These are phyloP conservation scores for Hippocampus zosterae DNA, from an alignment of 2,113 vertebrate species.

Conservation along the genomic window DNA sequence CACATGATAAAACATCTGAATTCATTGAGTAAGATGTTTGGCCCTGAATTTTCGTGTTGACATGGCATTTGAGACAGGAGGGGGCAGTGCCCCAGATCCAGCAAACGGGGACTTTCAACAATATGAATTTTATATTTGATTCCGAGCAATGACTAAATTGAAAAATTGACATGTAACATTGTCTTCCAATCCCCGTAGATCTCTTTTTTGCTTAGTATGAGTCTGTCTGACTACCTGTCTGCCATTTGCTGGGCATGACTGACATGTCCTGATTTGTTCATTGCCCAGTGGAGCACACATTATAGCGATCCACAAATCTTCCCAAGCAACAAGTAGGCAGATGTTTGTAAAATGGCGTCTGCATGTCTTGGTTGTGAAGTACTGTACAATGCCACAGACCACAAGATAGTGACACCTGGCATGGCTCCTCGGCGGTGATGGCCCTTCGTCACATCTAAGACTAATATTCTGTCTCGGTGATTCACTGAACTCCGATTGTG, in stretches of 20 bases:
- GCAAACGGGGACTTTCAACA: too few species aligned
- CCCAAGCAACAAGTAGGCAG: not conserved
- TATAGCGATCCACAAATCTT: not conserved
- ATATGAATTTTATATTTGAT: too few species aligned
- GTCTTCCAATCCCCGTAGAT: not conserved
- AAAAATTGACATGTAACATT: not conserved
- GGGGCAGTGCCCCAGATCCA: too few species aligned
- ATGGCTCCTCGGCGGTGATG: constrained; percentile 42
- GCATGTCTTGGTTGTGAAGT: not conserved
- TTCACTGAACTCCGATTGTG: constrained; percentile 21
- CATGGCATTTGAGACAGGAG: too few species aligned
- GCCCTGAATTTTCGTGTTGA: too few species aligned
- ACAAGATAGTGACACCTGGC: constrained; percentile 58
- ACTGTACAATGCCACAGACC: not conserved
- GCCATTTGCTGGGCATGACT: not conserved
- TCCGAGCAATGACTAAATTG: not conserved
- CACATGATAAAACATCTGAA: not conserved
- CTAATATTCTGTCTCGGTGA: constrained; percentile 38
- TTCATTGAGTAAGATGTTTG: not conserved
- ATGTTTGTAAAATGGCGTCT: not conserved
- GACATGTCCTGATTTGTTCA: not conserved
- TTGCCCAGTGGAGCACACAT: not conserved
- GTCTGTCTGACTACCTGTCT: not conserved
- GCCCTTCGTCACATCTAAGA: constrained; percentile 40
- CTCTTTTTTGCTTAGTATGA: not conserved